A percentile compares a stretch with the other conserved stretches of the same genome.
phyloP scores from a whole-genome alignment of 2,888 invertebrate species.

The Ormyrus nitidulus region DNA sequence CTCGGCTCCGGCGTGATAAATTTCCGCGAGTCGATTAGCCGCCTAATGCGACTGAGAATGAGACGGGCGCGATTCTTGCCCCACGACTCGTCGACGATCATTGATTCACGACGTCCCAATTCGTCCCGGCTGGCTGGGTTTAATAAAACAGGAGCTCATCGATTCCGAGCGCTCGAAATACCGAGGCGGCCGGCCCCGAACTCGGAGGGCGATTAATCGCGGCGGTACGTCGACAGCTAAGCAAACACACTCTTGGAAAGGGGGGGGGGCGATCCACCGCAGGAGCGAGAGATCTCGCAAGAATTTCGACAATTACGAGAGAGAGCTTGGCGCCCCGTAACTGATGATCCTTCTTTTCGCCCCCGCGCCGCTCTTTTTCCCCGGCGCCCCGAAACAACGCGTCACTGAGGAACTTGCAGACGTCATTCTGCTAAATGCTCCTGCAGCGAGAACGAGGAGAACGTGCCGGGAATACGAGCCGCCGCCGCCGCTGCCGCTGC shows the following conservation, averaged over 20 bases:
- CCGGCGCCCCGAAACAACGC: background rate
- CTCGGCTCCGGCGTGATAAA: background rate
- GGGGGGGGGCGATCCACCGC: no score
- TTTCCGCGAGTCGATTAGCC: background rate
- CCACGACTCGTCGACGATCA: background rate
- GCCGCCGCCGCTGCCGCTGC: background rate
- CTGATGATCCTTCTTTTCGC: slow-evolving; percentile 70
- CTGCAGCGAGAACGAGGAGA: background rate
- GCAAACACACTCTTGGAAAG: no score
- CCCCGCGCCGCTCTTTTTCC: background rate
- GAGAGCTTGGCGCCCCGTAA: slow-evolving; percentile 63
- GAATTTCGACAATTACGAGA: slow-evolving; percentile 74
- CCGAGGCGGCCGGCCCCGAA: no score
- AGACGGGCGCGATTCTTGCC: background rate
- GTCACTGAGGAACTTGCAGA: slow-evolving; percentile 31
- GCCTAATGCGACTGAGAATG: background rate
- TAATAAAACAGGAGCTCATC: no score
- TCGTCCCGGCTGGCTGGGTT: no score
- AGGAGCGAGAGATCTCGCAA: background rate
- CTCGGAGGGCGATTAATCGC: background rate
- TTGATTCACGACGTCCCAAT: no score
- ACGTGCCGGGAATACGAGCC: slow-evolving; percentile 22
- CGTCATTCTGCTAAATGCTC: slow-evolving; percentile 48
- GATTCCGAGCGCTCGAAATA: no score
- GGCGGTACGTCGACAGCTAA: no score